Percentiles rank a stretch among this genome's conserved stretches.
Conservation (phyloP, 2,113 vertebrate species). For the Orthonyx spaldingii region DNA sequence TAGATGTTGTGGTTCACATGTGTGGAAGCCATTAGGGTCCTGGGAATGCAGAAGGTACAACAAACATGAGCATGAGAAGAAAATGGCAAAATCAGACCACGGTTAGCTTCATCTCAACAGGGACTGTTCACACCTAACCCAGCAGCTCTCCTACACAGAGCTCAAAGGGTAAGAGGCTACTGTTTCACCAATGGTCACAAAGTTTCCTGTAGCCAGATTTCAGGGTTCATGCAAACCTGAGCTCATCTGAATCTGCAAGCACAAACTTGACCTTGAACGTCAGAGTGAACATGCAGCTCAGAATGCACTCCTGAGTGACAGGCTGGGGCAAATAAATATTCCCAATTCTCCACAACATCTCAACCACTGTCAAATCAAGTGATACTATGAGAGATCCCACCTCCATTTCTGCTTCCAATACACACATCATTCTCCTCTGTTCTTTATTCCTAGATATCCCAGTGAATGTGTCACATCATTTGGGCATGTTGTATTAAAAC, state of each 20-base stretch:
- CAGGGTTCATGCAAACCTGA: neutral
- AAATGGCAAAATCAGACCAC: neutral
- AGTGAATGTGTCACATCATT: neutral
- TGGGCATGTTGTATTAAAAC: neutral
- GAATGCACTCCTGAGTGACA: neutral
- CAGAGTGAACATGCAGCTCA: neutral
- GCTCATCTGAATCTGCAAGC: neutral
- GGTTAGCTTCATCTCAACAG: neutral
- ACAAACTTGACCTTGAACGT: neutral
- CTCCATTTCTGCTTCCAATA: neutral
- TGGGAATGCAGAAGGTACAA: conserved; percentile 42
- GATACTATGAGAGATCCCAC: neutral
- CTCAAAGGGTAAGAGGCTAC: neutral
- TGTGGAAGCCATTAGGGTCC: conserved; percentile 97
- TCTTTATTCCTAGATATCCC: neutral
- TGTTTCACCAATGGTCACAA: neutral
- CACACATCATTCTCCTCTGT: neutral
- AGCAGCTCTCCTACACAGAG: neutral
- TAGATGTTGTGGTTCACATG: conserved; percentile 99
- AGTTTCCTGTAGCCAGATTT: neutral
- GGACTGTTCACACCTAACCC: neutral
- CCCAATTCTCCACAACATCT: neutral
- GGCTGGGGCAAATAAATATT: neutral
- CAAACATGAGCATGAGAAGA: neutral
- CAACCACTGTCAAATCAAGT: neutral